Evolutionary conservation across 2,797 vertebrate genomes (phyloP).

Genomic region (Pyrrhura leucotis): DNA sequence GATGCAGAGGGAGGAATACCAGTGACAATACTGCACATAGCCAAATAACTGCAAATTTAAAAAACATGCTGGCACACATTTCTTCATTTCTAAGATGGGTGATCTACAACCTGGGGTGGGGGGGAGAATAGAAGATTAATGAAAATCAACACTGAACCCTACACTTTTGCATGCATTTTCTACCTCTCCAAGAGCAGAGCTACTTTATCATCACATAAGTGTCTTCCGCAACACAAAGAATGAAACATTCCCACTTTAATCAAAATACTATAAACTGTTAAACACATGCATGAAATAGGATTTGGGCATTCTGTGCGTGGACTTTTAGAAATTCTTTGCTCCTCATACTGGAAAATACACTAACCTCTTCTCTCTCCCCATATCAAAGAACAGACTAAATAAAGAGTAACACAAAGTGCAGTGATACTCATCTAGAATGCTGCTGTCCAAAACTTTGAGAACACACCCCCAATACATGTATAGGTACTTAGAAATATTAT

Average conservation of each 20-base stretch:
- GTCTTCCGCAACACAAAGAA: background rate
- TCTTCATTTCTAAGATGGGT: background rate
- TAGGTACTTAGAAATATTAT: background rate
- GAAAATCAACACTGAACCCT: background rate
- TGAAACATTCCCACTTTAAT: background rate
- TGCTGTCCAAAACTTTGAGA: background rate
- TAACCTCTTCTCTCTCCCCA: background rate
- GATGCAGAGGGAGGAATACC: background rate
- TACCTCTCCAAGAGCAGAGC: background rate
- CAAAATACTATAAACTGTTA: background rate
- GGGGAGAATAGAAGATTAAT: background rate
- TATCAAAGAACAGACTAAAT: background rate
- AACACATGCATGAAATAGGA: background rate
- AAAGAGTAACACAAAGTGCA: background rate
- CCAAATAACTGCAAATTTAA: background rate
- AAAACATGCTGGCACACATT: background rate
- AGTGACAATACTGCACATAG: background rate
- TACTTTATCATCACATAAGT: background rate
- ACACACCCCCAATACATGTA: rapidly evolving
- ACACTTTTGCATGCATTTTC: background rate
- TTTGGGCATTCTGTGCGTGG: background rate
- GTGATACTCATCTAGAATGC: background rate
- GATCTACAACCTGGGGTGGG: rapidly evolving
- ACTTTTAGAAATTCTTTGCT: background rate
- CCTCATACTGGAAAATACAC: background rate